Conservation (phyloP, 92 coral and sea anemone species). For the Phymanthus crucifer region DNA sequence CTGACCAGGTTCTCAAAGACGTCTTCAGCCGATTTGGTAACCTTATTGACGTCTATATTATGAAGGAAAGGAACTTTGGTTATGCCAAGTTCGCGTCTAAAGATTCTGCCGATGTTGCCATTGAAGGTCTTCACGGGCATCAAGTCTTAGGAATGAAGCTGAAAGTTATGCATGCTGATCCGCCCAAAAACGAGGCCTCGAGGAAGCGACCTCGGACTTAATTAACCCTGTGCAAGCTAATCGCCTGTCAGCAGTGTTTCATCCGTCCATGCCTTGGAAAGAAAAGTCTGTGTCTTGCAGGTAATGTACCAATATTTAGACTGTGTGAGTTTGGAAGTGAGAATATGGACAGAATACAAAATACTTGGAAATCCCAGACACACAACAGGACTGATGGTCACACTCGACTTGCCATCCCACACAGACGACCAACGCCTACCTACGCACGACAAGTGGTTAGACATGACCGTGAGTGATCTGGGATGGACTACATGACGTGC, state of each 20-base stretch:
- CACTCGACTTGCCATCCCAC: constrained; percentile 20
- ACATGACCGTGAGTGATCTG: constrained; percentile 16
- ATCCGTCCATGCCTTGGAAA: constrained; percentile 19
- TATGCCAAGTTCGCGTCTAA: constrained; percentile 95
- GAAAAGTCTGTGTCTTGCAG: constrained; percentile 31
- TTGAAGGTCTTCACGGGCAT: constrained; percentile 90
- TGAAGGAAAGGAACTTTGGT: constrained; percentile 98
- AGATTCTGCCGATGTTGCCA: constrained; percentile 98
- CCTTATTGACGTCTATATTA: constrained; percentile 95
- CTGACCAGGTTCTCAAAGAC: constrained; percentile 90
- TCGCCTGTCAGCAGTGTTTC: neutral
- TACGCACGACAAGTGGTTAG: constrained; percentile 18
- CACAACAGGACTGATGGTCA: constrained; percentile 32
- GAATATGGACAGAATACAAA: constrained; percentile 32
- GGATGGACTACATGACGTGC: constrained; percentile 11
- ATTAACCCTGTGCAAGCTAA: neutral
- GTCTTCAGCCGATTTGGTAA: constrained; percentile 99
- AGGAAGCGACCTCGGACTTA: constrained; percentile 96
- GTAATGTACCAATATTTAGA: constrained; percentile 44
- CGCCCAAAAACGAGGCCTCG: constrained; percentile 93
- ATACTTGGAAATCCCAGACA: constrained; percentile 32
- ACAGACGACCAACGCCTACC: constrained; percentile 38
- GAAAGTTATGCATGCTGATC: constrained; percentile 98
- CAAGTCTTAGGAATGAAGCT: constrained; percentile 98
- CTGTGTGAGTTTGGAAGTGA: constrained; percentile 39